A percentile compares a stretch with the other conserved stretches of the same genome.
Evolutionary conservation across 1,140 invertebrate species (phyloP).

Genomic region (Bombus cullumanus): DNA sequence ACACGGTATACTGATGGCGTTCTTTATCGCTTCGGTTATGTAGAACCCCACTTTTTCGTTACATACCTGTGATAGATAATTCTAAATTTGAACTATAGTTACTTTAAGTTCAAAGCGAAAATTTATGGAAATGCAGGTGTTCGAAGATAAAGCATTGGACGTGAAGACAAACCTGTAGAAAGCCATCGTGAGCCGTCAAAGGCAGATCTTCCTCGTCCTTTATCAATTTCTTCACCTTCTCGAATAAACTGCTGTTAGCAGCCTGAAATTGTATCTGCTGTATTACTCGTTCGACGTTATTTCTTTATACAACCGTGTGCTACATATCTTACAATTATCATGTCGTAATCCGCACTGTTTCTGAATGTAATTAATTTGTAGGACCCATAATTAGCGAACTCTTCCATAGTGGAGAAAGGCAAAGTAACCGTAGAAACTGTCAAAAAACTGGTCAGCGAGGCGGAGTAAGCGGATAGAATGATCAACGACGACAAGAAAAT

Average conservation of each 20-base stretch:
- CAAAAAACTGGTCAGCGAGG: conserved; percentile 69
- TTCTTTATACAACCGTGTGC: no score
- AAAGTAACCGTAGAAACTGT: conserved; percentile 47
- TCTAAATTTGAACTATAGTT: neutral
- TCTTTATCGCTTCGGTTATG: conserved; percentile 23
- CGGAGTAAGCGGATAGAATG: conserved; percentile 67
- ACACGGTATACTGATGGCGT: conserved; percentile 7
- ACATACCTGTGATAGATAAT: conserved; percentile 43
- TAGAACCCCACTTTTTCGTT: conserved; percentile 49
- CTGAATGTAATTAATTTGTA: conserved; percentile 65
- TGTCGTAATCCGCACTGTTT: conserved; percentile 63
- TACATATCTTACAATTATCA: conserved; percentile 49
- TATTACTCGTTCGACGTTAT: neutral
- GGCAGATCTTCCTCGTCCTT: conserved; percentile 41
- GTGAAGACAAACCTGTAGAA: conserved; percentile 38
- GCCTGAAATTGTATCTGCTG: conserved; percentile 35
- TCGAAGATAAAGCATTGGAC: no score
- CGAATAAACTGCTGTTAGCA: neutral
- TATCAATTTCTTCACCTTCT: conserved; percentile 24
- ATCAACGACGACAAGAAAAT: conserved; percentile 65
- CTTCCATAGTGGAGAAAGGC: conserved; percentile 65
- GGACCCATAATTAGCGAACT: conserved; percentile 61
- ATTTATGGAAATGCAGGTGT: neutral
- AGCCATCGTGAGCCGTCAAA: conserved; percentile 5
- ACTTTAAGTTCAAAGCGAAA: neutral